phyloP scores from a whole-genome alignment of 2,888 invertebrate species.

The Branchellion lobata region DNA sequence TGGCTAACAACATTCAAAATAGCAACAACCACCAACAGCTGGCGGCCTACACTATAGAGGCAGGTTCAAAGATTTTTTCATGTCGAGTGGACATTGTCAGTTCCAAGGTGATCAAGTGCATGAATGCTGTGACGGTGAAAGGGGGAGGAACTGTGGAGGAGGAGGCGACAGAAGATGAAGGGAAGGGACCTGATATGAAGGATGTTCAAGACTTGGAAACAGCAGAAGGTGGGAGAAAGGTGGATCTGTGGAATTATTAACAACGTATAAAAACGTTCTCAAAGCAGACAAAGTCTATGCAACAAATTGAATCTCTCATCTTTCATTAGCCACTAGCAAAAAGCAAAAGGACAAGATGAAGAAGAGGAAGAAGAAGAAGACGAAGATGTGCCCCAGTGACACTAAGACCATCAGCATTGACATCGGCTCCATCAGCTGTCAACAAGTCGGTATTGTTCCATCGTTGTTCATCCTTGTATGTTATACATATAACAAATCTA shows the following conservation, averaged over 20 bases:
- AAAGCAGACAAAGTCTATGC: neutral
- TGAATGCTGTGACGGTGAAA: neutral
- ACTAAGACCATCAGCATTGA: slow-evolving; percentile 2
- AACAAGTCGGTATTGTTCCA: too few species aligned
- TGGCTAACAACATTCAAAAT: too few species aligned
- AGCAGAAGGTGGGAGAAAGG: too few species aligned
- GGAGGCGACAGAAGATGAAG: neutral
- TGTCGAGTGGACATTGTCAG: slow-evolving; percentile 82
- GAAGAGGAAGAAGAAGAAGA: slow-evolving; percentile 6
- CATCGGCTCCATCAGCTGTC: neutral
- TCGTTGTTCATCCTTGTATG: too few species aligned
- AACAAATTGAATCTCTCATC: neutral
- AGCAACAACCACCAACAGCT: slow-evolving; percentile 67
- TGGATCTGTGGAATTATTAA: too few species aligned
- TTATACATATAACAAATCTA: too few species aligned
- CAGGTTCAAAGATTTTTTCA: slow-evolving; percentile 83
- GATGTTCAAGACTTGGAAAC: too few species aligned
- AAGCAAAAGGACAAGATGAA: neutral
- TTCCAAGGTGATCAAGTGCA: slow-evolving; percentile 72
- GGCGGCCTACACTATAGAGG: slow-evolving; percentile 82
- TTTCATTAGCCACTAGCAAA: neutral
- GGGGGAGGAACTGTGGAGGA: neutral
- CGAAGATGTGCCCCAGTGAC: neutral
- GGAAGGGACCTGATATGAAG: too few species aligned
- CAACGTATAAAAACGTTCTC: too few species aligned